Evolutionary conservation across 92 coral and sea anemone species (phyloP), one percentile per base, ranked within the genome.

Genomic region (Palythoa heliodiscus): DNA sequence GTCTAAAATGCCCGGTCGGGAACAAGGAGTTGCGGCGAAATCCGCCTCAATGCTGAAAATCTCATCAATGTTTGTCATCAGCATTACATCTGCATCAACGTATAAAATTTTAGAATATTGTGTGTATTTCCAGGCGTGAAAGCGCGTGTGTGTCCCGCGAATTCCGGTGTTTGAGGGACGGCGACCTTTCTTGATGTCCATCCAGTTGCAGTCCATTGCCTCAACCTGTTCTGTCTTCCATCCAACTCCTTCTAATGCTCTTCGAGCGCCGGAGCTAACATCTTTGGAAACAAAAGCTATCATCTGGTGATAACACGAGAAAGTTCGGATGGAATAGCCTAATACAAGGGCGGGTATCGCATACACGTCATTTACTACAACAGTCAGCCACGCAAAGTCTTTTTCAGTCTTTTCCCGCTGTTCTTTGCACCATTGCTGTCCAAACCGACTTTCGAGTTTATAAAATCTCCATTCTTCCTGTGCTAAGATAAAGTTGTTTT

Each of bases 171-270:
- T 69, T 17, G 79, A 68, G 1, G 50, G 66, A 40, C 55, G 87
- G 11, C 74, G 86, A 1, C 53, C 70, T 43, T 89, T 25, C 77
- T 83, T 89, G 52, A 77, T 54, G 24, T 93, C 92, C 89, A 93
- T 88, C 97, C 97, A 93, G 72, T 87, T 84, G 77, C 97, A 93
- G 75, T 93, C 95, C 88, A 93, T 82, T 39, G 85, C 76, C 19
- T 82, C 87, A 20, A 93, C 97, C 25, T 64, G 54, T 38, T 88
- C 89, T 4, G 86, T 89, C 19, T 73, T 48, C 94, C 92, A 93
- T 17, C 97, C 97, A 71, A 87, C 93, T 53, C 84, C 82, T 29
- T 23, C 39, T 37, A 91, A 69, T 12, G 88, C 87, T 61, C 71
- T 53, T 23, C 95, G 91, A 1, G 98, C 89, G 7, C 80, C 87